Percentiles rank a stretch among this genome's conserved stretches.
These are phyloP conservation scores for Bos javanicus DNA, from an alignment of 2,113 vertebrate genomes.

Conservation along the genomic window DNA sequence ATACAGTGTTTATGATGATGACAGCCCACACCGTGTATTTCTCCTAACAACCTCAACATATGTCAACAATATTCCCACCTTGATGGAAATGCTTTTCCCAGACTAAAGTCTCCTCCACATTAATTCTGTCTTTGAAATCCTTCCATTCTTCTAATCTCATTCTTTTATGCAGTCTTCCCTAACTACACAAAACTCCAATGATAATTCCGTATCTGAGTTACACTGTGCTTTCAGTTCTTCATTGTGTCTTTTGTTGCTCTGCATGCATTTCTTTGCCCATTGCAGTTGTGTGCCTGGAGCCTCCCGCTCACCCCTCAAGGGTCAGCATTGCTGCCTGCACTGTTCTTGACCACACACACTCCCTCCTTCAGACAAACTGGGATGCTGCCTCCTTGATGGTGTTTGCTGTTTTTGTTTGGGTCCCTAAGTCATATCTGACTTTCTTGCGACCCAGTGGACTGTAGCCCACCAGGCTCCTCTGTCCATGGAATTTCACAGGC, in stretches of 20 bases:
- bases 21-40: neutral
- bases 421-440: neutral
- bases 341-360: neutral
- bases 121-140: neutral
- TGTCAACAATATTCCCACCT: neutral
- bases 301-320: neutral
- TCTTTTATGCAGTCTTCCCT: neutral
- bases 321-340: neutral
- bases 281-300: neutral
- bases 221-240: neutral
- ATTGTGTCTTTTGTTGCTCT: neutral
- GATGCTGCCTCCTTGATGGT: accelerated
- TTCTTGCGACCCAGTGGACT: neutral
- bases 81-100: neutral
- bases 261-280: neutral
- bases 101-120: neutral
- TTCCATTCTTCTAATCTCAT: neutral
- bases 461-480: neutral
- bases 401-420: neutral
- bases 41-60: neutral
- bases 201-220: neutral
- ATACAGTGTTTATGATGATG: accelerated
- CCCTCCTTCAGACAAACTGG: neutral
- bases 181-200: neutral
- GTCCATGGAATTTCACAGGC: neutral